phyloP scores from a whole-genome alignment of 2,888 invertebrate species.

The Phaonia tiefii region DNA sequence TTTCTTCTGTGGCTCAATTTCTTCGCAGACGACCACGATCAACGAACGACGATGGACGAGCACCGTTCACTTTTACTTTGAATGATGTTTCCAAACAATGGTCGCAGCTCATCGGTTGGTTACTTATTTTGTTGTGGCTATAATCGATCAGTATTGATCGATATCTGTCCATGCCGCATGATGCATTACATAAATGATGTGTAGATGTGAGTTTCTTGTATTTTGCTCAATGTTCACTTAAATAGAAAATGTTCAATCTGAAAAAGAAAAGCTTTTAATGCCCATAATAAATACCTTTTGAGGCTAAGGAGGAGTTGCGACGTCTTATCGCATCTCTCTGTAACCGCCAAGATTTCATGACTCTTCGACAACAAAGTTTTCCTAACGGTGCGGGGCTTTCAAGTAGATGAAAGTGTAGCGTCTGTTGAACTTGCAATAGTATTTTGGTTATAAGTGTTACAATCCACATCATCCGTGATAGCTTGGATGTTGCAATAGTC shows the following conservation, averaged over 20 bases:
- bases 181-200: slow-evolving; percentile 54
- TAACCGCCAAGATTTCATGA: slow-evolving; percentile 23
- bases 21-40: not conserved
- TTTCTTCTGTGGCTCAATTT: not conserved
- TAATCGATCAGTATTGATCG: slow-evolving; percentile 60
- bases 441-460: no score
- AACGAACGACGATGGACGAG: slow-evolving; percentile 6
- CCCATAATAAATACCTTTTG: slow-evolving; percentile 20
- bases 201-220: not conserved
- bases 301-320: not conserved
- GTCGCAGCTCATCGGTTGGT: slow-evolving; percentile 15
- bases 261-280: slow-evolving; percentile 36
- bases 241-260: slow-evolving; percentile 17
- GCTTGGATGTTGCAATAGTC: no score
- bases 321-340: slow-evolving; percentile 27
- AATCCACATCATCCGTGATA: no score
- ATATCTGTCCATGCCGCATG: slow-evolving; percentile 32
- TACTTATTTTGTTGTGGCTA: slow-evolving; percentile 35
- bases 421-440: no score
- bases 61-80: slow-evolving; percentile 56
- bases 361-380: not conserved
- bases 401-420: no score
- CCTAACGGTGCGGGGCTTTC: no score
- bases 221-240: slow-evolving; percentile 11
- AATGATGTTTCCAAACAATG: slow-evolving; percentile 48